Percentiles rank a stretch among this genome's conserved stretches.
These are phyloP conservation scores for Halisarca cf. caerulea DNA, from an alignment of 37 sponge, comb jelly and placozoan species.

Conservation along the genomic window DNA sequence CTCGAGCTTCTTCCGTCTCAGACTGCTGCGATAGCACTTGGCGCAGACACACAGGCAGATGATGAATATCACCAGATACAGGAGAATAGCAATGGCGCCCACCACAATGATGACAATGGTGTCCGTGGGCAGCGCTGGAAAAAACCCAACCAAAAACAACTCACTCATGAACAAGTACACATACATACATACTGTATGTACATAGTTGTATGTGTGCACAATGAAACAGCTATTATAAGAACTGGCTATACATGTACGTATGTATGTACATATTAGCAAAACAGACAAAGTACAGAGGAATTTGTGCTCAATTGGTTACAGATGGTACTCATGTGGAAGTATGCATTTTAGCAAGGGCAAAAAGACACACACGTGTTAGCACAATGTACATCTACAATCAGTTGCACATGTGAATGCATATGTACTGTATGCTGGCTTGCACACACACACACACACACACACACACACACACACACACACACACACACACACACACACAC, in stretches of 20 bases:
- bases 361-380: no score
- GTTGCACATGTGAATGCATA: no score
- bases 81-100: background rate
- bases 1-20: background rate
- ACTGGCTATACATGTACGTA: background rate
- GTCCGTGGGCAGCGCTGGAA: background rate
- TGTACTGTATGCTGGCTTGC: no score
- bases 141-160: background rate
- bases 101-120: conserved; percentile 3
- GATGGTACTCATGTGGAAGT: no score
- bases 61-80: conserved; percentile 23
- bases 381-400: no score
- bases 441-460: no score
- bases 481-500: no score
- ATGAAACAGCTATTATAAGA: background rate
- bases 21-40: background rate
- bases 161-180: background rate
- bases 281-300: no score
- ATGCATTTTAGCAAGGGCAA: no score
- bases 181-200: background rate
- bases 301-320: no score
- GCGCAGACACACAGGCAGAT: conserved; percentile 25
- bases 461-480: no score
- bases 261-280: no score
- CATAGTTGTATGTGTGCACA: background rate